A percentile compares a stretch with the other conserved stretches of the same genome.
Evolutionary conservation across 2,797 vertebrate species (phyloP).

Genomic region (Buphagus erythrorhynchus): DNA sequence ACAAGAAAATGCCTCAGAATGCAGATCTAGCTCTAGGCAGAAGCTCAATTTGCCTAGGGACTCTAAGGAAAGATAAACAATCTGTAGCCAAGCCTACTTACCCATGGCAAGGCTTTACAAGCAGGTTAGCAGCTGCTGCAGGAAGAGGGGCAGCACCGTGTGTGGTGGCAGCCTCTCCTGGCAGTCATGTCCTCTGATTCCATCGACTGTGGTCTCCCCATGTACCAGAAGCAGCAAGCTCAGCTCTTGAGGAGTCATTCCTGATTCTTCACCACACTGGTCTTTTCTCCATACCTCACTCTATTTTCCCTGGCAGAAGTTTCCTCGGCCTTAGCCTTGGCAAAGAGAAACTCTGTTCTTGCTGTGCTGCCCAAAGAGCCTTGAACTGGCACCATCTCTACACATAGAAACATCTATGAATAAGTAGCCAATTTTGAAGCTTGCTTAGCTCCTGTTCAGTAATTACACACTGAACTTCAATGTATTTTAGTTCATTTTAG

Average conservation of each 20-base stretch:
- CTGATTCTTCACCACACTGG: neutral
- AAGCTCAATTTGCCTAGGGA: neutral
- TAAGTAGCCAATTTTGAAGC: neutral
- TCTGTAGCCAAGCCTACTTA: neutral
- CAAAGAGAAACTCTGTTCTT: neutral
- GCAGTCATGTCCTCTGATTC: neutral
- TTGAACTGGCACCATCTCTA: neutral
- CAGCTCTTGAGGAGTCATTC: neutral
- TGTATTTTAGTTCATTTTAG: neutral
- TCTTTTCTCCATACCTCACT: neutral
- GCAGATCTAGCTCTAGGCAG: neutral
- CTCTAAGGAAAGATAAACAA: neutral
- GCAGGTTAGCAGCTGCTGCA: neutral
- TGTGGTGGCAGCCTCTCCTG: neutral
- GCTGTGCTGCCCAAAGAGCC: neutral
- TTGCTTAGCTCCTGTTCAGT: neutral
- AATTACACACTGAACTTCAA: neutral
- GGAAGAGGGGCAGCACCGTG: neutral
- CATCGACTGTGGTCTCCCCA: rapidly evolving
- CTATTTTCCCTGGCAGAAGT: neutral
- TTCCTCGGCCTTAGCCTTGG: neutral
- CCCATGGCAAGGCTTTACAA: neutral
- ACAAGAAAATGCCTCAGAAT: neutral
- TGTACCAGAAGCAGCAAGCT: neutral
- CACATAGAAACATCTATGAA: neutral